These are phyloP conservation scores for Oreonectes daqikongensis DNA, from an alignment of 2,797 vertebrate species.

Conservation along the genomic window DNA sequence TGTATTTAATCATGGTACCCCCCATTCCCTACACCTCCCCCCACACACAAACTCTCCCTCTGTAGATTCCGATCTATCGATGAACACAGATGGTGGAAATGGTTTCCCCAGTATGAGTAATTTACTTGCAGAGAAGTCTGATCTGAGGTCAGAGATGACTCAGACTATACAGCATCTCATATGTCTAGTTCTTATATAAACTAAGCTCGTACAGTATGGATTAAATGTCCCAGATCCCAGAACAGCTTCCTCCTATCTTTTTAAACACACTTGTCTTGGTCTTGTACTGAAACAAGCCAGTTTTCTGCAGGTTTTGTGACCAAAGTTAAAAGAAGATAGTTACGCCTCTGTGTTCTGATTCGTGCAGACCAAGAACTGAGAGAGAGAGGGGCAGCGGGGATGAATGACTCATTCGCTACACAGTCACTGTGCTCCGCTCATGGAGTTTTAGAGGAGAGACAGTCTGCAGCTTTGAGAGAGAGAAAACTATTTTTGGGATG, in stretches of 20 bases:
- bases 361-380: constrained; percentile 15
- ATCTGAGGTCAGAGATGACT: constrained; percentile 22
- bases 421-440: constrained; percentile 13
- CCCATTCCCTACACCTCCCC: background rate
- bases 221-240: background rate
- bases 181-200: background rate
- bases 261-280: background rate
- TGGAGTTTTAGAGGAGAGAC: constrained; percentile 27
- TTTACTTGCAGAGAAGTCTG: constrained; percentile 26
- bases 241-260: background rate
- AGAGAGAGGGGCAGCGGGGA: background rate
- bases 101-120: constrained; percentile 11
- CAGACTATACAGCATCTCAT: background rate
- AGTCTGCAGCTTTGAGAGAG: background rate
- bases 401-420: constrained; percentile 21
- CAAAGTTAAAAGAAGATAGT: constrained; percentile 1
- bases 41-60: background rate
- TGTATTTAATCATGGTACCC: background rate
- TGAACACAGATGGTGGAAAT: constrained; percentile 13
- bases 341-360: constrained; percentile 33
- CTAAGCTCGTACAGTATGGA: background rate
- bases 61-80: background rate
- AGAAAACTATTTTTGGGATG: background rate
- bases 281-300: background rate
- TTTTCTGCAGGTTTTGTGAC: background rate